Base-by-base conservation (phyloP, 2,113 vertebrate species). In the Grus americana region DNA sequence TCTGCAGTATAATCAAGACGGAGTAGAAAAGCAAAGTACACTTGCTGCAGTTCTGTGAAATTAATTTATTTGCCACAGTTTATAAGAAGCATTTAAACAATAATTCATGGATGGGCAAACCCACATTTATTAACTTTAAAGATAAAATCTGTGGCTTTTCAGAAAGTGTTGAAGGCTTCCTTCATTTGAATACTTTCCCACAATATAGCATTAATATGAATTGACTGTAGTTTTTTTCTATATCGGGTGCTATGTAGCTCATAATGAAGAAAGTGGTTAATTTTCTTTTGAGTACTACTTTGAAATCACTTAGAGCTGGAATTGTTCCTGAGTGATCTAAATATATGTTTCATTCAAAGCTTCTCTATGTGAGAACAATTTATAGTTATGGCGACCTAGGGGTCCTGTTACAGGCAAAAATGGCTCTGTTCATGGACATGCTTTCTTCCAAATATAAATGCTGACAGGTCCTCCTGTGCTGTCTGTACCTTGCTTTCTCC, bases 101-200 rank as follows among this genome's bases (percentile, higher is more conserved):
- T 23, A 36, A 63, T 88, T 83, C 0, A 4, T 38, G 26, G 26
- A n/a, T 63, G 21, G 3, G 52, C 18, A 67, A 85, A 85, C 13
- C 58, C 44, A 49, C 32, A 57, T 40, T 54, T 90, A 42, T 90
- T 87, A 88, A 52, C 9, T 52, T 50, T 26, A 49, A 62, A 80
- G 95, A 79, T 80, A 86, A 79, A 93, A 93, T 90, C 79, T 79
- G 30, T 75, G 75, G 79, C 70, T 92, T 90, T 67, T 79, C 29
- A 55, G 34, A 46, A 90, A 47, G 70, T 58, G 62, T 46, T 88
- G 71, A 92, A 78, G 52, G 23, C 10, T 93, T 79, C 52, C 26
- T 75, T 92, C 34, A 26, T 66, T 85, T 50, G 23, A 90, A 79
- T 85, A 34, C 29, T 75, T 93, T 59, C 26, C 44, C 24, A 38